Conservation (phyloP, 2,888 invertebrate genomes). For the Hipparchia sbordonii region DNA sequence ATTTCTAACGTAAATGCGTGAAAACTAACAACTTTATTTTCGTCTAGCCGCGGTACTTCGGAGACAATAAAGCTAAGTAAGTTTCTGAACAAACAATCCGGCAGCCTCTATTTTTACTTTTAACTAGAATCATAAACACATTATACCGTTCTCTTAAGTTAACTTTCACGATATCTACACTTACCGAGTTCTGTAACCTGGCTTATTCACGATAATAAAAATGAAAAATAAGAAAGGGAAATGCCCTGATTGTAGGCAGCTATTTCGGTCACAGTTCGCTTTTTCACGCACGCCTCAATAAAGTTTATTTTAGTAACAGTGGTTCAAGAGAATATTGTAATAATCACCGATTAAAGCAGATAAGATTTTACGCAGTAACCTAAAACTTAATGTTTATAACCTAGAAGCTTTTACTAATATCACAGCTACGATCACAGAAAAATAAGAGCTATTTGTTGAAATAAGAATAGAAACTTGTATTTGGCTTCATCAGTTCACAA, state of each 20-base stretch:
- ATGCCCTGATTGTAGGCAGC: constrained; percentile 67
- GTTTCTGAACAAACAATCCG: constrained; percentile 56
- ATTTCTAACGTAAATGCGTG: not conserved
- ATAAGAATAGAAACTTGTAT: too few species aligned
- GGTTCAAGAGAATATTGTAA: constrained; percentile 66
- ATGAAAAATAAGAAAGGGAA: constrained; percentile 70
- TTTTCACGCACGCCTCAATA: constrained; percentile 73
- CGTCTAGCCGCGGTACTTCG: constrained; percentile 49
- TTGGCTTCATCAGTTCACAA: too few species aligned
- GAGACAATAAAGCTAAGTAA: constrained; percentile 58
- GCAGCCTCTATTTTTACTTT: constrained; percentile 40
- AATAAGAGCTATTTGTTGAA: too few species aligned
- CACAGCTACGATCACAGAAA: too few species aligned
- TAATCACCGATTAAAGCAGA: constrained; percentile 72
- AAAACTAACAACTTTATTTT: constrained; percentile 53
- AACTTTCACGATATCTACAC: constrained; percentile 3
- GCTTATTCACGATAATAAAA: constrained; percentile 60
- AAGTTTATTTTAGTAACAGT: constrained; percentile 70
- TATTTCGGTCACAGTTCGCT: constrained; percentile 64
- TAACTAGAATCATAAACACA: constrained; percentile 25
- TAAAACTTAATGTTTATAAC: constrained; percentile 47
- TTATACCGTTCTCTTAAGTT: not conserved
- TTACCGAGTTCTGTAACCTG: constrained; percentile 26
- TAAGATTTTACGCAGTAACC: constrained; percentile 60
- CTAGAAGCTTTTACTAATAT: too few species aligned